Evolutionary conservation across 2,888 invertebrate species (phyloP).

Genomic region (Rotaria macrura): DNA sequence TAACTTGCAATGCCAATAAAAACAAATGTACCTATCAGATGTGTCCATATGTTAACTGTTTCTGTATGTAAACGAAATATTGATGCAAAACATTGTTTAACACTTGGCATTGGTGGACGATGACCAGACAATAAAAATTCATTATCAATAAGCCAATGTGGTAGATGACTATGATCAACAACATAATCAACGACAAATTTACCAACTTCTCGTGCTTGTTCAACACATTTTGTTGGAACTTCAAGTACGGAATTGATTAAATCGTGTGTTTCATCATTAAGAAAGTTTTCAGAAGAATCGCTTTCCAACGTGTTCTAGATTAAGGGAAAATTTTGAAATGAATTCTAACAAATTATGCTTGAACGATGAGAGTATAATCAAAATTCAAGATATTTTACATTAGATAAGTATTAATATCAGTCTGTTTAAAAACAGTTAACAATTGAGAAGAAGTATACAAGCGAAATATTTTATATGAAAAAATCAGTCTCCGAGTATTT

Average conservation of each 20-base stretch:
- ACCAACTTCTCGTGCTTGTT: slow-evolving; percentile 86
- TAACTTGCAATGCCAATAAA: slow-evolving; percentile 62
- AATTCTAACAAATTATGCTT: neutral
- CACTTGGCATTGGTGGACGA: slow-evolving; percentile 86
- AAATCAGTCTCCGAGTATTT: no score
- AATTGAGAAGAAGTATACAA: no score
- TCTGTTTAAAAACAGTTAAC: no score
- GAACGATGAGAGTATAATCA: no score
- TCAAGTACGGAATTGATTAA: neutral
- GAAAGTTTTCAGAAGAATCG: neutral
- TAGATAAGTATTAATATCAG: no score
- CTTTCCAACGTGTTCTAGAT: neutral
- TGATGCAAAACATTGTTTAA: slow-evolving; percentile 88
- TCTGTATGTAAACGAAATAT: slow-evolving; percentile 97
- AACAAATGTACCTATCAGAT: slow-evolving; percentile 60
- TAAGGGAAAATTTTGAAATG: neutral
- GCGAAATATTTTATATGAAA: no score
- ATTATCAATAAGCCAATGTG: slow-evolving; percentile 94
- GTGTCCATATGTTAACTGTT: slow-evolving; percentile 98
- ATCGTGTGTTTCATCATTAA: neutral
- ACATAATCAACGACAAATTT: slow-evolving; percentile 57
- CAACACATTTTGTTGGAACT: slow-evolving; percentile 53
- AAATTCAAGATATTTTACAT: no score
- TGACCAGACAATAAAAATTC: slow-evolving; percentile 90
- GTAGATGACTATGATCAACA: slow-evolving; percentile 72